phyloP scores from a whole-genome alignment of 2,113 vertebrate species.

The Myodes glareolus region DNA sequence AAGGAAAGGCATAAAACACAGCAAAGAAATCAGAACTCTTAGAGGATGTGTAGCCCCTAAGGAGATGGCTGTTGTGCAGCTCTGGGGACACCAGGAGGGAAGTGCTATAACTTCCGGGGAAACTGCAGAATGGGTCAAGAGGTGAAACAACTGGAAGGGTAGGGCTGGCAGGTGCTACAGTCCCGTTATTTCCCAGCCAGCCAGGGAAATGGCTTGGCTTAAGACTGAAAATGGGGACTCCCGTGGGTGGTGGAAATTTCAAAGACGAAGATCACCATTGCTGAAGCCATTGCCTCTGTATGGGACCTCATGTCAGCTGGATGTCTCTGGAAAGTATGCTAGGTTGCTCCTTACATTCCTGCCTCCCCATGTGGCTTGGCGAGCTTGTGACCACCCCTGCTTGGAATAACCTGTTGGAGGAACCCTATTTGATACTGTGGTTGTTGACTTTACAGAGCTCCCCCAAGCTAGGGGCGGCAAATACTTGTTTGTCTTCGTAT shows the following conservation, averaged over 20 bases:
- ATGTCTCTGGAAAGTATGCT: not conserved
- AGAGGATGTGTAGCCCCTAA: not conserved
- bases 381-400: not conserved
- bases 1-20: not conserved
- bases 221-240: not conserved
- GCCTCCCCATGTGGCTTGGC: not conserved
- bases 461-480: not conserved
- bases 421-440: not conserved
- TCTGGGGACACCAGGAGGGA: not conserved
- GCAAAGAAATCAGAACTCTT: not conserved
- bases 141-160: not conserved
- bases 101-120: no score
- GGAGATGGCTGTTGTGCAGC: no score
- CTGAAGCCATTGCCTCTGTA: not conserved
- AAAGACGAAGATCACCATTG: no score
- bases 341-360: not conserved
- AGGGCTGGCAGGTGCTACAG: not conserved
- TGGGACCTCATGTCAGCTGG: not conserved
- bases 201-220: not conserved
- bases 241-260: not conserved
- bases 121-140: not conserved
- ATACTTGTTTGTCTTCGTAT: not conserved
- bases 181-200: not conserved
- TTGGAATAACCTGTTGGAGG: no score
- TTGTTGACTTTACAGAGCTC: not conserved